Conservation (phyloP, 1,140 invertebrate species). For the Ceratitis capitata region DNA sequence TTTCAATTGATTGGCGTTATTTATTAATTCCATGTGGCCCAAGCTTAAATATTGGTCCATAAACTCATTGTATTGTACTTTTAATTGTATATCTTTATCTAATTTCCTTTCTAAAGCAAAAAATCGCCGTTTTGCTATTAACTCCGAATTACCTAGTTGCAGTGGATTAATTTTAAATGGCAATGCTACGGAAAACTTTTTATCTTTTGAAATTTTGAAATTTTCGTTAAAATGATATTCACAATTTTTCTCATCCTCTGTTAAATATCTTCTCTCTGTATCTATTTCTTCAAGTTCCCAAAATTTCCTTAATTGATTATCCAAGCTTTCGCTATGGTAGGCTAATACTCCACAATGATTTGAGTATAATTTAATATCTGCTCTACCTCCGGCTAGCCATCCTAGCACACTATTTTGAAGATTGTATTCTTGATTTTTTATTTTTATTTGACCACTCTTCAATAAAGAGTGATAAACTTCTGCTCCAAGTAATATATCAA, state of each 20-base stretch:
- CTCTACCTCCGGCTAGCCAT: constrained; percentile 45
- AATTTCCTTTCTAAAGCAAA: constrained; percentile 55
- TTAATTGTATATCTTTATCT: constrained; percentile 47
- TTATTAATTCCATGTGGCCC: constrained; percentile 60
- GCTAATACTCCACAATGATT: background rate
- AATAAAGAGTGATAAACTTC: constrained; percentile 48
- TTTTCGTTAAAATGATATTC: constrained; percentile 31
- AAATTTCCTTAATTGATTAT: constrained; percentile 47
- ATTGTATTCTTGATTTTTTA: background rate
- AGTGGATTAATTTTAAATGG: constrained; percentile 44
- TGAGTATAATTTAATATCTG: background rate
- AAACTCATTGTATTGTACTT: constrained; percentile 46
- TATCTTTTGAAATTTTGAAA: constrained; percentile 22
- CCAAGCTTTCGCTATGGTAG: background rate
- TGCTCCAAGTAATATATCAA: constrained; percentile 52
- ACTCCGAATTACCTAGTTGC: constrained; percentile 54
- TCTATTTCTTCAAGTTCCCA: constrained; percentile 50
- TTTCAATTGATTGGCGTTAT: constrained; percentile 45
- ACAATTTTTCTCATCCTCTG: constrained; percentile 44
- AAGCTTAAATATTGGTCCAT: constrained; percentile 57
- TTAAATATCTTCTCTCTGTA: background rate
- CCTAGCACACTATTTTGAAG: constrained; percentile 45
- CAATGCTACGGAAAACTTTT: constrained; percentile 46
- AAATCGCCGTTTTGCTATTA: constrained; percentile 51
- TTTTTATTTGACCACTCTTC: constrained; percentile 43